Evolutionary conservation across 2,797 vertebrate species (phyloP), one percentile per base, ranked within the genome.

Genomic region (Melanotaenia parkinsoni): DNA sequence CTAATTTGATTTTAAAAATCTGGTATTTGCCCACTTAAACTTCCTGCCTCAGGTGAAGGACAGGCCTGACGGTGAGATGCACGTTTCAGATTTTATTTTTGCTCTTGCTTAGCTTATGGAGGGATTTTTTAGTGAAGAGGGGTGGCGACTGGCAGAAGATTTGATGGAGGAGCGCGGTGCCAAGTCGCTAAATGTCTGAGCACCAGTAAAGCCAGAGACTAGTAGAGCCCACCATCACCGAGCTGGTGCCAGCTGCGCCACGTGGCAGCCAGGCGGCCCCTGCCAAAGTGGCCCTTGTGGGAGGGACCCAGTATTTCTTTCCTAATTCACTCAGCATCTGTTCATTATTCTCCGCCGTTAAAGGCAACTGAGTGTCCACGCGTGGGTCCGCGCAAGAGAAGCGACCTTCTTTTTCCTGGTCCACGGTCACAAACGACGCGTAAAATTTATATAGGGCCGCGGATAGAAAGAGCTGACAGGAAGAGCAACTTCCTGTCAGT

Each of bases 271-370:
- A 88, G 86, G 88, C 88, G 86, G 87, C 86, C 91, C 91, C 90
- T 91, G 94, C 93, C 94, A 95, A 94, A 93, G 90, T 92, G 91
- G 90, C 91, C 86, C 93, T 93, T 90, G 91, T 93, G 96, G 96
- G 96, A 95, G 95, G 96, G 92, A 95, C 91, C 95, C 93, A 86
- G 95, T 96, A 93, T 95, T 95, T 95, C 95, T 95, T 94, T 93
- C 93, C 95, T 95, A 96, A 95, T 96, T 94, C 94, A 93, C 92
- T 83, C 94, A 96, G 96, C 96, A 97, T 97, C 96, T 97, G 96
- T 96, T 97, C 96, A 95, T 95, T 94, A 95, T 90, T 93, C 90
- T 92, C 89, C 92, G 67, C 87, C 77, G 94, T 94, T 94, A 94
- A 93, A 94, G 90, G 89, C 92, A 87, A 74, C 76, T 79, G 74